Evolutionary conservation across 1,140 invertebrate genomes (phyloP), one percentile per base, ranked within the genome.

Genomic region (Drosophila eugracilis): DNA sequence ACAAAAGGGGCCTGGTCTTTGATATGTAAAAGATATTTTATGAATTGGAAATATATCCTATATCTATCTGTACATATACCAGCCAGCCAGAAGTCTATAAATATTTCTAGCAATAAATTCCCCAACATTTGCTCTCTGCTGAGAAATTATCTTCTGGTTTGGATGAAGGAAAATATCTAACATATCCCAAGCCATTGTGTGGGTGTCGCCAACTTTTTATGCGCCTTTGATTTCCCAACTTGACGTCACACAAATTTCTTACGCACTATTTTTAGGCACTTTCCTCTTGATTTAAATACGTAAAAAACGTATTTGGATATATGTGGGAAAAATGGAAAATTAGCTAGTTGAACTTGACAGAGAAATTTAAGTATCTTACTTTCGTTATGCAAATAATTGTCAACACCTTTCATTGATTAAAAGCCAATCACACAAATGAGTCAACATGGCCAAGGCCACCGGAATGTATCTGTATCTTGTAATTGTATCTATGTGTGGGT

Each of bases 331-430:
- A n/a, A 44, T 14, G 22, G 28, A 2, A 66, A 42, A 59, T 57
- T 28, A 37, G 32, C 3, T 21, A 19, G n/a, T 54, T 81, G 67
- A 78, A 83, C 74, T 83, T 69, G 78, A 69, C 62, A 69, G 37
- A 42, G 60, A 67, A 67, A 67, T 22, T 21, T 44, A 21, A 21
- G 3, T 21, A n/a, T 21, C 22, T 7, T 3, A 21, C 26, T 39
- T 63, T 66, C 17, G 9, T 41, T 34, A 12, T 32, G 44, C 45
- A 67, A 67, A 67, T 52, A 32, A 3, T 42, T 53, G 50, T 34
- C 17, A 19, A 32, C 60, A 60, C 39, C 41, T 69, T 53, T 39
- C 34, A 47, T 76, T 73, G 66, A 80, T 67, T 59, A 52, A 66
- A 62, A 59, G 49, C 41, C 44, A 80, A 75, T 86, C 42, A 48